Conservation (phyloP, 2,888 invertebrate genomes). For the Candidula unifasciata region DNA sequence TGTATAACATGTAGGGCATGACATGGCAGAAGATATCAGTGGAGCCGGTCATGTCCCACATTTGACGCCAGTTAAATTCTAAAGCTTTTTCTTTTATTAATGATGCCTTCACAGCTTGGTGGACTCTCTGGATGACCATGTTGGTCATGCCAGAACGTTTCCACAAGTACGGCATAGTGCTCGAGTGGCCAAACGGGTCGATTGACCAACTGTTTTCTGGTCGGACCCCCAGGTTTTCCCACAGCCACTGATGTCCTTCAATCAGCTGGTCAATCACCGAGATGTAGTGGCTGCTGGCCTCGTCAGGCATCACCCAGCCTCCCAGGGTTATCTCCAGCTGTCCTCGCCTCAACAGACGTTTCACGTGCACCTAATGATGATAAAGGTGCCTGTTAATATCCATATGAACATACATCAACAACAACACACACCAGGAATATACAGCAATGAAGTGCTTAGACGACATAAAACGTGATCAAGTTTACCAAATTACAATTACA, state of each 20-base stretch:
- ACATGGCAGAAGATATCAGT: slow-evolving; percentile 89
- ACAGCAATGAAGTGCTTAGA: neutral
- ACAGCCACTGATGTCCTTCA: slow-evolving; percentile 77
- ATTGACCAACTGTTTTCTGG: slow-evolving; percentile 77
- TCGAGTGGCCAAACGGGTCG: slow-evolving; percentile 77
- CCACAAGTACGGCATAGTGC: slow-evolving; percentile 75
- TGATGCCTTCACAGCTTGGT: slow-evolving; percentile 89
- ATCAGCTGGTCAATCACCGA: slow-evolving; percentile 76
- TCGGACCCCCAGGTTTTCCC: slow-evolving; percentile 79
- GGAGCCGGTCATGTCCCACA: slow-evolving; percentile 80
- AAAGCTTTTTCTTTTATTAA: slow-evolving; percentile 7
- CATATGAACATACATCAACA: no score
- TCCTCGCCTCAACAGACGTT: slow-evolving; percentile 68
- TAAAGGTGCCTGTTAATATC: neutral
- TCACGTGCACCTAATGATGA: slow-evolving; percentile 62
- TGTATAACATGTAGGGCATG: slow-evolving; percentile 96
- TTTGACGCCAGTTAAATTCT: slow-evolving; percentile 94
- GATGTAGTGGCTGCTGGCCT: slow-evolving; percentile 75
- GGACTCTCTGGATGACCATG: slow-evolving; percentile 76
- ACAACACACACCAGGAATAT: no score
- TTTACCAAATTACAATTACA: no score
- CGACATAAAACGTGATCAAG: no score
- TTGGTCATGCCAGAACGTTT: slow-evolving; percentile 73
- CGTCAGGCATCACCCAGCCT: slow-evolving; percentile 74
- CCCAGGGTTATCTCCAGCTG: slow-evolving; percentile 76